Evolutionary conservation across 1,140 invertebrate genomes (phyloP), one percentile per base, ranked within the genome.

Genomic region (Papilio polyxenes): DNA sequence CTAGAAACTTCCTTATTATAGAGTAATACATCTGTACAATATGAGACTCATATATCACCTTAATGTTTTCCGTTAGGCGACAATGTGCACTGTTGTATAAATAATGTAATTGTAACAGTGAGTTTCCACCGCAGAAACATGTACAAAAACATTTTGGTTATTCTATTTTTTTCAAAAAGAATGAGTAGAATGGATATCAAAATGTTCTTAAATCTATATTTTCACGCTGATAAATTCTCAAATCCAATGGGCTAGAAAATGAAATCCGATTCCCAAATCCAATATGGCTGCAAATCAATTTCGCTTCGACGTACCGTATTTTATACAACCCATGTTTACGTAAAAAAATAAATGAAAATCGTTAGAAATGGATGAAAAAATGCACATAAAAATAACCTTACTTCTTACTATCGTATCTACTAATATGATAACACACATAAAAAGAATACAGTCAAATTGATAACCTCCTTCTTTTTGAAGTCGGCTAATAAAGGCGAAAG

Each of bases 1-100:
- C 49, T 77, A 77, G 75, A 77, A 56, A 53, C 75, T 77, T 77
- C 75, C 75, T 77, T 11, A 53, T 77, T 77, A 56, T 31, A 53
- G 20, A 37, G 75, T 31, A 23, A 77, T 77, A 77, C 53, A 77
- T 49, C 49, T 37, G 23, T 53, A 37, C 20, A 49, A 23, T 23
- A 44, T 20, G 8, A 49, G 75, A 17, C 49, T 56, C 75, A 37
- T 77, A 56, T 51, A 56, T 77, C 75, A 53, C 53, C 49, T 77
- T 56, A 53, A 53, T 53, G 49, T 77, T 77, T 77, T 20, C 75
- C 11, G 48, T 51, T 8, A 76, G 9, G n/a, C 10, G 75, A 77
- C 48, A 77, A 56, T 77, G 49, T 76, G 44, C 23, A 13, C 20
- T 53, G 31, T 77, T 77, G 23, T 77, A 56, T 53, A 15, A 2